A percentile compares a stretch with the other conserved stretches of the same genome.
These are phyloP conservation scores for Cephus sareptanus DNA, from an alignment of 2,888 invertebrate genomes.

Conservation along the genomic window DNA sequence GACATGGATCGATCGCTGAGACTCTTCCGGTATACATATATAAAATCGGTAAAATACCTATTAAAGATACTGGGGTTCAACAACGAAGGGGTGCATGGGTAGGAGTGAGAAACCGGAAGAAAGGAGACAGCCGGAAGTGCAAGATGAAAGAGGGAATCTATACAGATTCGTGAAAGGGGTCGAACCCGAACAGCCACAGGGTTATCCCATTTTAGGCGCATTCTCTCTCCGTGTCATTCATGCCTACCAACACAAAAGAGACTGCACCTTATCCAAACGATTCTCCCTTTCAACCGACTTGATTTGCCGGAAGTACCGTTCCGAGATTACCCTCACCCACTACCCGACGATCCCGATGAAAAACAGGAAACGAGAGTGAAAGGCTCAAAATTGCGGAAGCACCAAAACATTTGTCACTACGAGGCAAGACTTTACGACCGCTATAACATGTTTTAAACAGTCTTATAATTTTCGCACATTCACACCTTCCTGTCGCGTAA, in stretches of 20 bases:
- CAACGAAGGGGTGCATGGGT: background rate
- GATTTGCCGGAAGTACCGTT: background rate
- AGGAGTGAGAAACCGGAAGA: background rate
- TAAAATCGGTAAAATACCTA: too few species aligned
- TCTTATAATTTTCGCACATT: background rate
- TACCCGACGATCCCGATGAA: background rate
- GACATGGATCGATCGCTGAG: too few species aligned
- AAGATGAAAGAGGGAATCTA: background rate
- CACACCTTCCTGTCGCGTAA: background rate
- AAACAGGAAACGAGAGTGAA: background rate
- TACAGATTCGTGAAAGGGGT: conserved; percentile 20
- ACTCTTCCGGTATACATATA: too few species aligned
- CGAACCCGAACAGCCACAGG: conserved; percentile 25
- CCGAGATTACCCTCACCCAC: background rate
- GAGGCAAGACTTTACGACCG: background rate
- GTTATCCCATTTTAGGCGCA: conserved; percentile 29
- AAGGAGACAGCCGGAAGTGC: background rate
- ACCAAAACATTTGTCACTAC: background rate
- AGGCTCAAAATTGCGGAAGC: background rate
- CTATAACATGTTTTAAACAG: background rate
- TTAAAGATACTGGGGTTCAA: background rate
- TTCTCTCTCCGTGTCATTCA: conserved; percentile 33
- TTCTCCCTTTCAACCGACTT: conserved; percentile 27
- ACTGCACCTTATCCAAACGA: conserved; percentile 30
- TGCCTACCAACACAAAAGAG: conserved; percentile 23